phyloP scores from a whole-genome alignment of 2,113 vertebrate genomes.

The Enhydra lutris region DNA sequence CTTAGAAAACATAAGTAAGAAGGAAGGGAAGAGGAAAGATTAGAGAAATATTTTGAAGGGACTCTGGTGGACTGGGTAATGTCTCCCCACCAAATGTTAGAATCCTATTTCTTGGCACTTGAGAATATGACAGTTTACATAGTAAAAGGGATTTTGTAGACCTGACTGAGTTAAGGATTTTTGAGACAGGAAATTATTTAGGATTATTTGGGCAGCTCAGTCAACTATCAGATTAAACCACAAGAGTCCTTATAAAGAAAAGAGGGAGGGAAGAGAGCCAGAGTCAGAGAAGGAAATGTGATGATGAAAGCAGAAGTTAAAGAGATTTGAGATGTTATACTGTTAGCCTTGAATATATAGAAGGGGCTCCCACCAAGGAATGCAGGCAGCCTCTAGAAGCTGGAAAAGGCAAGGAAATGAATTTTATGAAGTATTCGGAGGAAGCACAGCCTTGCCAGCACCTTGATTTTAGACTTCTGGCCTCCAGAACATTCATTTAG shows the following conservation, averaged over 20 bases:
- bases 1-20: not conserved
- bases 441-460: not conserved
- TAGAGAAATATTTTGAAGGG: not conserved
- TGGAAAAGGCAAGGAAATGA: not conserved
- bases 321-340: not conserved
- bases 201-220: not conserved
- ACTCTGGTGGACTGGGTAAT: not conserved
- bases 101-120: not conserved
- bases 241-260: not conserved
- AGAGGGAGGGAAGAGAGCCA: not conserved
- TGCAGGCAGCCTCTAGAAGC: not conserved
- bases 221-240: not conserved
- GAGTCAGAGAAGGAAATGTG: not conserved
- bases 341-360: not conserved
- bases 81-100: accelerated
- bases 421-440: not conserved
- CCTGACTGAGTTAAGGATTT: not conserved
- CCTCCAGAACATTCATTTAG: not conserved
- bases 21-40: not conserved
- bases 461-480: not conserved
- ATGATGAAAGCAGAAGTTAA: not conserved
- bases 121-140: not conserved
- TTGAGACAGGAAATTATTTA: not conserved
- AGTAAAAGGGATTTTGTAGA: not conserved
- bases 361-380: not conserved